Conservation (phyloP, 2,888 invertebrate species). For the Caenorhabditis virilis region DNA sequence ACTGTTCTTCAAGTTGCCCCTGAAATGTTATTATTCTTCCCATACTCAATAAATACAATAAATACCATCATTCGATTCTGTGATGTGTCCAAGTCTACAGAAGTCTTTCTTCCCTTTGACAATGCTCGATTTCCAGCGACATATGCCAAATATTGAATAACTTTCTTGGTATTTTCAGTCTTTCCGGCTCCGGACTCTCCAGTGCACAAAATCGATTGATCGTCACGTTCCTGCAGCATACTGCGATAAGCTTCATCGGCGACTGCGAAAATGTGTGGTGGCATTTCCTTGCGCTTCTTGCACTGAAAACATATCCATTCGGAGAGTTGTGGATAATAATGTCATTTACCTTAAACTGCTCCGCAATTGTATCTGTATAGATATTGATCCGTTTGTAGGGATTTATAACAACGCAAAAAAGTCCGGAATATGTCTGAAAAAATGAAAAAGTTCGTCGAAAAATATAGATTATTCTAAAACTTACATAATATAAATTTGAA, state of each 20-base stretch:
- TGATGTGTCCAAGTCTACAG: constrained; percentile 40
- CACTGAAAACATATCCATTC: constrained; percentile 9
- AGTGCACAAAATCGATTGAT: constrained; percentile 98
- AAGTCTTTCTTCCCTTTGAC: constrained; percentile 15
- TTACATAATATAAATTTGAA: constrained; percentile 98
- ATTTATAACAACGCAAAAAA: constrained; percentile 99
- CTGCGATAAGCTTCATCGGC: constrained; percentile 98
- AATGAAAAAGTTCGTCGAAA: background rate
- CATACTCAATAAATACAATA: too few relatives aligned
- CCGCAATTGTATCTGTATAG: constrained; percentile 98
- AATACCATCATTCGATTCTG: constrained; percentile 26
- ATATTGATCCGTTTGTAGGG: constrained; percentile 93
- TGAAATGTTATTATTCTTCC: too few relatives aligned
- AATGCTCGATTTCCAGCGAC: constrained; percentile 81
- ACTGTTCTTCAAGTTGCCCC: constrained; percentile 98
- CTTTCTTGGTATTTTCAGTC: constrained; percentile 99
- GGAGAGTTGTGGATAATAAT: background rate
- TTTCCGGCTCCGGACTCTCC: constrained; percentile 99
- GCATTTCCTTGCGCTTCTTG: constrained; percentile 85
- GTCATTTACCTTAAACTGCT: constrained; percentile 81
- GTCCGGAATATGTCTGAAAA: constrained; percentile 96
- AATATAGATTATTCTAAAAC: constrained; percentile 73
- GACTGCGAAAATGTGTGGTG: constrained; percentile 99
- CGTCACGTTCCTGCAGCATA: constrained; percentile 99
- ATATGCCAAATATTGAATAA: constrained; percentile 98